Evolutionary conservation across 2,797 vertebrate species (phyloP).

Genomic region (Poeciliopsis paucimaculata): DNA sequence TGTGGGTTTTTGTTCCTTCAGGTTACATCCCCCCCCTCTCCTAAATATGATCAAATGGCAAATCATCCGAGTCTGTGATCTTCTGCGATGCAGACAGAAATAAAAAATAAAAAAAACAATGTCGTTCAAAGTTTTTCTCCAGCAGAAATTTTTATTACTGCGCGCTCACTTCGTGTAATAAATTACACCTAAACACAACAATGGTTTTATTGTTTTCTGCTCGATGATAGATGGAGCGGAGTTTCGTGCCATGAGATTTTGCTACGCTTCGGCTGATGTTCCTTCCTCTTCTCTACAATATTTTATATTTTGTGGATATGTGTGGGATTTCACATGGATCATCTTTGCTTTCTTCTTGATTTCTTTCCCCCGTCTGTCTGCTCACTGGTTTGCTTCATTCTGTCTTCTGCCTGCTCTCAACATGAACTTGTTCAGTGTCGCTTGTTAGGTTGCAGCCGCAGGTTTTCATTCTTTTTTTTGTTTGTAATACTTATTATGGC

Average conservation of each 20-base stretch:
- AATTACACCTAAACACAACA: neutral
- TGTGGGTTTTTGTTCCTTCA: neutral
- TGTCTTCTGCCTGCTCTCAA: neutral
- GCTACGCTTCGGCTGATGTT: neutral
- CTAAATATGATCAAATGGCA: neutral
- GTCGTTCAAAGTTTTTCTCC: neutral
- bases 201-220: neutral
- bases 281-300: neutral
- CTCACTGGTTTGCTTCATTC: neutral
- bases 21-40: neutral
- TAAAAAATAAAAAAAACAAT: neutral
- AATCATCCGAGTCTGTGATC: neutral
- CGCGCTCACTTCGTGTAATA: neutral
- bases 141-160: neutral
- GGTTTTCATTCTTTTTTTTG: neutral
- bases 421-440: neutral
- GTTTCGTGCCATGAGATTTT: neutral
- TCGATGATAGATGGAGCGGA: neutral
- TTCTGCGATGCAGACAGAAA: neutral
- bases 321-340: neutral
- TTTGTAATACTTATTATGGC: neutral
- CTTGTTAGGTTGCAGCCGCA: too few species aligned
- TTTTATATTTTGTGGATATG: neutral
- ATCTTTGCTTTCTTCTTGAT: neutral
- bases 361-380: neutral